Evolutionary conservation across 2,113 vertebrate genomes (phyloP).

Genomic region (Corvus moneduloides): DNA sequence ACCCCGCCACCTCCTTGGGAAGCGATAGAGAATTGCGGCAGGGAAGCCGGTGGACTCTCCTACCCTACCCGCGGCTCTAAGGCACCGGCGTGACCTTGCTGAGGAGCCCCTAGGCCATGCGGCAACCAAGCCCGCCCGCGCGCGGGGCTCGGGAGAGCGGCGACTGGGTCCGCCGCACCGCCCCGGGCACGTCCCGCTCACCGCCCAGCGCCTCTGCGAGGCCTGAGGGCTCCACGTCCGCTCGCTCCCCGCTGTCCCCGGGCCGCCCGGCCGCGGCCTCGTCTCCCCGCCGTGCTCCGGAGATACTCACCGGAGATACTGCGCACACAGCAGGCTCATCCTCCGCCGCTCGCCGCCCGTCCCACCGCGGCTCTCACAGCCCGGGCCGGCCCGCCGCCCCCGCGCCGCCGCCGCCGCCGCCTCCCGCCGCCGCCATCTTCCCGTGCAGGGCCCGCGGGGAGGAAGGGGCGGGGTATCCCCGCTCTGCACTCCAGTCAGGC

Average conservation of each 20-base stretch:
- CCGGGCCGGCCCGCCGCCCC: too few relatives aligned
- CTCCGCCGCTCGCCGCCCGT: conserved; percentile 67
- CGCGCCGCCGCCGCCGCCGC: too few relatives aligned
- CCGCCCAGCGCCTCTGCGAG: neutral
- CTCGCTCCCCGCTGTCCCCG: neutral
- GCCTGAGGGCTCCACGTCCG: neutral
- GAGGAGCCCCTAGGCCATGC: neutral
- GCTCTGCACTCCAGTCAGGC: neutral
- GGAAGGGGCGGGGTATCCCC: neutral
- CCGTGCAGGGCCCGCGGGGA: too few relatives aligned
- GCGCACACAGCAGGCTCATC: conserved; percentile 82
- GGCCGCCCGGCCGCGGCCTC: neutral
- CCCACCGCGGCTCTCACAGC: conserved; percentile 58
- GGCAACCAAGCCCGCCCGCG: neutral
- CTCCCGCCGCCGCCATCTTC: too few relatives aligned
- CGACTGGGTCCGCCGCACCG: neutral
- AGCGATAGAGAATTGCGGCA: neutral
- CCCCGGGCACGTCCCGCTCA: neutral
- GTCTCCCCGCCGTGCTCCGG: neutral
- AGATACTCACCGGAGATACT: conserved; percentile 79
- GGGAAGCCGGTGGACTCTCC: neutral
- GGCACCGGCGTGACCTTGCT: conserved; percentile 28
- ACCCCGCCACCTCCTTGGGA: neutral
- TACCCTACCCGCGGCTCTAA: neutral
- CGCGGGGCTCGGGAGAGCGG: neutral